Percentiles rank a stretch among this genome's conserved stretches.
These are phyloP conservation scores for Apoda limacodes DNA, from an alignment of 2,888 invertebrate species.

Conservation along the genomic window DNA sequence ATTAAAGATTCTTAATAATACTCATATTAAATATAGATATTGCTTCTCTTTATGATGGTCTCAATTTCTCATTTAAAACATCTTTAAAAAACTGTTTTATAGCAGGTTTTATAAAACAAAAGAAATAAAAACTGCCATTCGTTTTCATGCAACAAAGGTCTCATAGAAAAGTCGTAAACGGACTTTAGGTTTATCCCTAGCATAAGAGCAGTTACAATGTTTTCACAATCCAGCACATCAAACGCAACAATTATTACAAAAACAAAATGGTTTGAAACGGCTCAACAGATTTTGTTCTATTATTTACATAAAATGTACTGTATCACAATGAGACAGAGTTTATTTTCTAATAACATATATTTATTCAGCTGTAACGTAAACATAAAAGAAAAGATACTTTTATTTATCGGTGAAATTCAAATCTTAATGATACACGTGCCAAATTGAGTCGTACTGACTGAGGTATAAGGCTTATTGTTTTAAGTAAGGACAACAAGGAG, in stretches of 20 bases:
- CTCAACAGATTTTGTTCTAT: constrained; percentile 16
- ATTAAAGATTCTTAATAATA: constrained; percentile 17
- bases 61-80: constrained; percentile 24
- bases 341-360: constrained; percentile 15
- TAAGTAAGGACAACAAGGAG: no score
- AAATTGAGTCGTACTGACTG: constrained; percentile 29
- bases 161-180: constrained; percentile 52
- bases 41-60: no score
- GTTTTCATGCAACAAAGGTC: constrained; percentile 44
- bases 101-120: constrained; percentile 40
- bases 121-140: constrained; percentile 55
- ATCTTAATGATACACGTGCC: constrained; percentile 22
- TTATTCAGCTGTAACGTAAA: constrained; percentile 25
- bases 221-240: constrained; percentile 46
- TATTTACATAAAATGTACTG: constrained; percentile 23
- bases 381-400: constrained; percentile 52
- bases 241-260: constrained; percentile 49
- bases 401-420: constrained; percentile 51
- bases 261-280: constrained; percentile 36
- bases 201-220: constrained; percentile 46
- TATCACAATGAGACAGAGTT: constrained; percentile 9
- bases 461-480: no score
- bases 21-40: no score
- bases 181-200: constrained; percentile 51
- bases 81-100: constrained; percentile 26